phyloP scores from a whole-genome alignment of 2,113 vertebrate genomes.

The Clarias gariepinus region DNA sequence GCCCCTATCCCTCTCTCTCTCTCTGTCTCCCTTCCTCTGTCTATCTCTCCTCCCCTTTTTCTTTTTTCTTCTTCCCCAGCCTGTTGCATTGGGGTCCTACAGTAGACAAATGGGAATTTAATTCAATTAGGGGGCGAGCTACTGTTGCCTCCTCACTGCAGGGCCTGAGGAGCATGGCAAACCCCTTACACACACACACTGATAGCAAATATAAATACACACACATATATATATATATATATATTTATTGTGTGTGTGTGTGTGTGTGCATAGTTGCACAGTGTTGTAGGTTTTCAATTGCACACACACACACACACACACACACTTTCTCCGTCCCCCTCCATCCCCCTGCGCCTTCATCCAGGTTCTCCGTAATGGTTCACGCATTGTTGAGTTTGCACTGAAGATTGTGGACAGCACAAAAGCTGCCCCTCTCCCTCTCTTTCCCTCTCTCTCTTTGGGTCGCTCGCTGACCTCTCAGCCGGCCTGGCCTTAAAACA shows the following conservation, averaged over 20 bases:
- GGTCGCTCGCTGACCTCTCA: conserved; percentile 77
- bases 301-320: conserved; percentile 21
- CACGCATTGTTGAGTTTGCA: conserved; percentile 84
- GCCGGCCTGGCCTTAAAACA: conserved; percentile 47
- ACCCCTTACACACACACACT: conserved; percentile 44
- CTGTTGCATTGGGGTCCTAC: conserved; percentile 86
- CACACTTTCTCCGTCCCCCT: background rate
- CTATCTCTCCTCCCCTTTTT: conserved; percentile 55
- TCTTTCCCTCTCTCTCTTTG: conserved; percentile 78
- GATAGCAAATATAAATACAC: background rate
- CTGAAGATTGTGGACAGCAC: conserved; percentile 79
- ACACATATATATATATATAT: conserved; percentile 6
- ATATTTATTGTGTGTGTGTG: too few species aligned
- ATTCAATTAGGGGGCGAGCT: conserved; percentile 92
- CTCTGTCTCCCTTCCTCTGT: conserved; percentile 50
- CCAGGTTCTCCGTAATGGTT: conserved; percentile 73
- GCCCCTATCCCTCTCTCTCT: conserved; percentile 58
- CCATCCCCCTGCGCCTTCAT: too few species aligned
- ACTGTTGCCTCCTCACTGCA: conserved; percentile 85
- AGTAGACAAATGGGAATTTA: conserved; percentile 95
- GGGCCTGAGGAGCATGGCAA: conserved; percentile 83
- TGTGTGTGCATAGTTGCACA: background rate
- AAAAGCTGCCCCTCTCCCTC: conserved; percentile 80
- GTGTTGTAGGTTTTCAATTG: too few species aligned
- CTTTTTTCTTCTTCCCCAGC: conserved; percentile 57